Percentiles rank a stretch among this genome's conserved stretches.
These are phyloP conservation scores for Eclectus roratus DNA, from an alignment of 2,113 vertebrate genomes.

Conservation along the genomic window DNA sequence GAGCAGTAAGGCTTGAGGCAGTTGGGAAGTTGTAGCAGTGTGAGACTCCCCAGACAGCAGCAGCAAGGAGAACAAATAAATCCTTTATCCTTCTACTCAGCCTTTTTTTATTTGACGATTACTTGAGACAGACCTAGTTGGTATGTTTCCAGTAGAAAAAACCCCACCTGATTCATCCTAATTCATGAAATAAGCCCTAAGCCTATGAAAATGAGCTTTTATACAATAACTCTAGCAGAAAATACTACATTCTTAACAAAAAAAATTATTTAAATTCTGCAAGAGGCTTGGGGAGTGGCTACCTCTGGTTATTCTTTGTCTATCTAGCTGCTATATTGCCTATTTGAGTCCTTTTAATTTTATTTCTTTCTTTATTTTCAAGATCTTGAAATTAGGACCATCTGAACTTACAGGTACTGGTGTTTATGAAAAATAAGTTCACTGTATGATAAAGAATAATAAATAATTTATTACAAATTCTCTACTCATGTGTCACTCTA, in stretches of 20 bases:
- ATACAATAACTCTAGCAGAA: not conserved
- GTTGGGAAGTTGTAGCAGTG: not conserved
- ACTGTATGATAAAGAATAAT: not conserved
- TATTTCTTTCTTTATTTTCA: not conserved
- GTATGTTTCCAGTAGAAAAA: not conserved
- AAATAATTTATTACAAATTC: not conserved
- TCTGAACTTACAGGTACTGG: not conserved
- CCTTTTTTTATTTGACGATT: not conserved
- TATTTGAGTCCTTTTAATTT: not conserved
- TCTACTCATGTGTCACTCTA: not conserved
- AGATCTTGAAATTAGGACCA: not conserved
- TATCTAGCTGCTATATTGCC: not conserved
- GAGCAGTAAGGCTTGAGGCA: not conserved
- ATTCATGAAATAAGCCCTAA: not conserved
- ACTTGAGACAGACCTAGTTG: not conserved
- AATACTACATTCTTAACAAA: not conserved
- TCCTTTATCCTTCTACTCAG: not conserved
- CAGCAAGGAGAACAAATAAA: not conserved
- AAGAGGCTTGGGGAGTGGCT: not conserved
- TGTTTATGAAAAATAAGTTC: not conserved
- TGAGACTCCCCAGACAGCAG: not conserved
- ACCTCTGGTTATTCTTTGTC: not conserved
- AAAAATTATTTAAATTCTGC: not conserved
- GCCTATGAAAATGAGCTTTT: not conserved
- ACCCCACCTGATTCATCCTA: fast-evolving